Evolutionary conservation across 2,888 invertebrate species (phyloP).

Genomic region (Nomada ferruginata): DNA sequence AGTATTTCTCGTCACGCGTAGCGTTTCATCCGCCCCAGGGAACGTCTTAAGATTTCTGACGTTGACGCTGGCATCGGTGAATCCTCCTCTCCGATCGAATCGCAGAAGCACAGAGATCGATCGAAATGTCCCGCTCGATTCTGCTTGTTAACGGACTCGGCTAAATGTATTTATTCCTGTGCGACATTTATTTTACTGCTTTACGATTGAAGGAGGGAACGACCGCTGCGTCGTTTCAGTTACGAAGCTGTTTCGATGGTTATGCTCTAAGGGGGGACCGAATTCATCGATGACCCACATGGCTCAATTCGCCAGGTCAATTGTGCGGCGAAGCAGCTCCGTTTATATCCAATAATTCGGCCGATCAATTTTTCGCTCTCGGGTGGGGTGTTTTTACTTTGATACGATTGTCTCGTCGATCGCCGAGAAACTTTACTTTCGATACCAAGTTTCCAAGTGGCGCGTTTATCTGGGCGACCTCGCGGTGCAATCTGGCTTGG

Average conservation of each 20-base stretch:
- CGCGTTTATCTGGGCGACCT: slow-evolving; percentile 3
- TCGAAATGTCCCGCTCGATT: slow-evolving; percentile 8
- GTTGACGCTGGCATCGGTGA: neutral
- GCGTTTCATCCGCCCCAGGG: slow-evolving; percentile 1
- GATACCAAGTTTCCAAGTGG: slow-evolving; percentile 2
- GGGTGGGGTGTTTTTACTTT: neutral
- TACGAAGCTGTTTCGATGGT: slow-evolving; percentile 1
- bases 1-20: slow-evolving; percentile 46
- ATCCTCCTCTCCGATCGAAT: neutral
- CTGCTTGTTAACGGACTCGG: neutral
- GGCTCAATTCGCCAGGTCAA: slow-evolving; percentile 4
- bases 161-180: neutral
- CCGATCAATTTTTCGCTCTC: neutral
- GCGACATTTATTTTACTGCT: neutral
- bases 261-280: neutral
- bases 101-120: slow-evolving; percentile 7
- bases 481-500: neutral
- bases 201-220: neutral
- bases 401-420: neutral
- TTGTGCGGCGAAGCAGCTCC: neutral
- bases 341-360: slow-evolving; percentile 17
- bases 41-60: slow-evolving; percentile 4
- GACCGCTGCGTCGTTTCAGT: neutral
- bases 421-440: slow-evolving; percentile 13
- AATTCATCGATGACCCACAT: slow-evolving; percentile 12